Percentiles rank a stretch among this genome's conserved stretches.
Evolutionary conservation across 1,140 invertebrate species (phyloP).

Genomic region (Euborellia annulipes): DNA sequence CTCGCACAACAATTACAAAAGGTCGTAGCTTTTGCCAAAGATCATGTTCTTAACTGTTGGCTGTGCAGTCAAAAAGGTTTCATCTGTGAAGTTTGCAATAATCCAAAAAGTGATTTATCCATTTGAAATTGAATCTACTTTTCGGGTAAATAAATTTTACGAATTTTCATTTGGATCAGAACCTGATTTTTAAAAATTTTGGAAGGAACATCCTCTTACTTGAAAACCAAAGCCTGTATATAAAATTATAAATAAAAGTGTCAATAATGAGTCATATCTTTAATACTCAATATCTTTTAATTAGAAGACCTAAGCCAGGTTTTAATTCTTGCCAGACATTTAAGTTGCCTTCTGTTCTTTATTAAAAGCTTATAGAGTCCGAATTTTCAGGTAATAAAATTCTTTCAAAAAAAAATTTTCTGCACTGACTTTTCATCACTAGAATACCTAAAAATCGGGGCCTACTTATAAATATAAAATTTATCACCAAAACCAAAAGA

Average conservation of each 20-base stretch:
- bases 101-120: constrained; percentile 79
- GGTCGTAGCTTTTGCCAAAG: constrained; percentile 60
- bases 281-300: constrained; percentile 1
- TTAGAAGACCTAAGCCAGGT: background rate
- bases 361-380: too few relatives aligned
- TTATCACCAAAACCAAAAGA: too few relatives aligned
- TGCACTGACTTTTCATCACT: too few relatives aligned
- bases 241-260: constrained; percentile 7
- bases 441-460: too few relatives aligned
- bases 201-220: constrained; percentile 7
- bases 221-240: constrained; percentile 4
- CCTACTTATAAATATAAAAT: too few relatives aligned
- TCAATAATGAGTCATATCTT: constrained; percentile 3
- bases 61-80: constrained; percentile 85
- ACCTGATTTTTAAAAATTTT: background rate
- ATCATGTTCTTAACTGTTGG: constrained; percentile 69
- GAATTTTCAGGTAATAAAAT: too few relatives aligned
- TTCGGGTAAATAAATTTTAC: constrained; percentile 40
- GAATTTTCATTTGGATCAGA: constrained; percentile 2
- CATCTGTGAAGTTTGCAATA: constrained; percentile 82
- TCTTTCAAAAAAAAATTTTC: too few relatives aligned
- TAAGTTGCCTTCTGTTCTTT: too few relatives aligned
- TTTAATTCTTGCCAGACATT: background rate
- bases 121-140: constrained; percentile 75
- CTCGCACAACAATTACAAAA: constrained; percentile 61